A percentile compares a stretch with the other conserved stretches of the same genome.
Evolutionary conservation across 2,797 vertebrate species (phyloP).

Genomic region (Enteromius argenteus): DNA sequence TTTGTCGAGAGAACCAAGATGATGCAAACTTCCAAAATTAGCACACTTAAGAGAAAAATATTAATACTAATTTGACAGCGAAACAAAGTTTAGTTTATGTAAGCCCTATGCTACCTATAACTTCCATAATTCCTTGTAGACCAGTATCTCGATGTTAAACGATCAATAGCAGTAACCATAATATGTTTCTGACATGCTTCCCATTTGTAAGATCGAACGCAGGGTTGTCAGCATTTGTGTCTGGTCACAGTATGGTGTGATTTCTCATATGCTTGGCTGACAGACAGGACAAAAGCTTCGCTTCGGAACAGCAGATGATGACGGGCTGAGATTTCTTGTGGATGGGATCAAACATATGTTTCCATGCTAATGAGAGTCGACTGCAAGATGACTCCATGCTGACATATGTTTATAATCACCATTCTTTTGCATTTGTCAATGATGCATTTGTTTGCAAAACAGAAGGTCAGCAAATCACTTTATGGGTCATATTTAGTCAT

Average conservation of each 20-base stretch:
- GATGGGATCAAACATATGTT: slow-evolving; percentile 81
- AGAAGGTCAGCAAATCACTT: background rate
- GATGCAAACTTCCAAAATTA: background rate
- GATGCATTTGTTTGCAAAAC: slow-evolving; percentile 1
- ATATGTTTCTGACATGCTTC: background rate
- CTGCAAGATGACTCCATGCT: slow-evolving; percentile 80
- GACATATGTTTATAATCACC: slow-evolving; percentile 75
- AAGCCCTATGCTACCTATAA: background rate
- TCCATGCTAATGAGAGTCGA: slow-evolving; percentile 82
- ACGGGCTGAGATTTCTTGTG: slow-evolving; percentile 71
- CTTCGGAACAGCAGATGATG: slow-evolving; percentile 71
- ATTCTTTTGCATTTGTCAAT: background rate
- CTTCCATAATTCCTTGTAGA: background rate
- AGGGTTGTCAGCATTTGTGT: slow-evolving; percentile 26
- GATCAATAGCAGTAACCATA: background rate
- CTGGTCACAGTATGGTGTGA: slow-evolving; percentile 31
- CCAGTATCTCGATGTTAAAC: slow-evolving; percentile 1
- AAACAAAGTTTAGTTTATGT: background rate
- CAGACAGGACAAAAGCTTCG: slow-evolving; percentile 41
- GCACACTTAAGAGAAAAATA: background rate
- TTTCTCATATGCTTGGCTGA: background rate
- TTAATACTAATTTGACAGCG: background rate
- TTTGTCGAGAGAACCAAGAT: background rate
- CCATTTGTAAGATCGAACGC: background rate
- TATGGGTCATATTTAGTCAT: background rate